Evolutionary conservation across 2,888 invertebrate species (phyloP), one percentile per base, ranked within the genome.

Genomic region (Coecobrya sp.): DNA sequence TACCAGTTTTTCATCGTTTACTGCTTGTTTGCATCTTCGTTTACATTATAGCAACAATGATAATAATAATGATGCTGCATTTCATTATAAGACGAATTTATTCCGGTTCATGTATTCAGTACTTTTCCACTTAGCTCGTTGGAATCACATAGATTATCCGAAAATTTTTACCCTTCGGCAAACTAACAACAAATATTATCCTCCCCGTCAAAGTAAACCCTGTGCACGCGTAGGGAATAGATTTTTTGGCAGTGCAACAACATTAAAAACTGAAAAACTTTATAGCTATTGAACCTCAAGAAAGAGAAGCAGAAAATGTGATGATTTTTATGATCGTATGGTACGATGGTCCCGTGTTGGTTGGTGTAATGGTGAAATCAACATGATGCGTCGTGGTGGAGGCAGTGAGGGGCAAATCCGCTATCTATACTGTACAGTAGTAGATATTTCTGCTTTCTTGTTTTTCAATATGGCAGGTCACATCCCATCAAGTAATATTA

Each of bases 91-190:
- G 68, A 22, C n/a, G 45, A 81, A 42, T 85, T 49, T 91, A 86
- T 91, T 87, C 87, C 91, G 87, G 87, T 92, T 92, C 68, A 87
- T 82, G 59, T 19, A 45, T 81, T 62, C 76, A 62, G 91, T 92
- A 92, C 42, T 92, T 92, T 92, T 92, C 91, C 91, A 92, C 81
- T 86, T 84, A 70, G 82, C 82, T 81, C 86, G 36, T 73, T 86
- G 90, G 85, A 86, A 86, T 91, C 62, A 59, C 55, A 91, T 30
- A 91, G 91, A 86, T 91, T 91, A 91, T 91, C 91, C 91, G 81
- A 91, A 82, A 19, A n/a, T n/a, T 45, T 86, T 68, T 86, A 86
- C 91, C 91, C 91, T 86, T 91, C 91, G 91, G 91, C 91, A 68
- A 79, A 55, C 42, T 25, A 52, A 59, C 36, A 59, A 19, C 45